phyloP scores from a whole-genome alignment of 2,888 invertebrate genomes.

The Scaptomyza parva region DNA sequence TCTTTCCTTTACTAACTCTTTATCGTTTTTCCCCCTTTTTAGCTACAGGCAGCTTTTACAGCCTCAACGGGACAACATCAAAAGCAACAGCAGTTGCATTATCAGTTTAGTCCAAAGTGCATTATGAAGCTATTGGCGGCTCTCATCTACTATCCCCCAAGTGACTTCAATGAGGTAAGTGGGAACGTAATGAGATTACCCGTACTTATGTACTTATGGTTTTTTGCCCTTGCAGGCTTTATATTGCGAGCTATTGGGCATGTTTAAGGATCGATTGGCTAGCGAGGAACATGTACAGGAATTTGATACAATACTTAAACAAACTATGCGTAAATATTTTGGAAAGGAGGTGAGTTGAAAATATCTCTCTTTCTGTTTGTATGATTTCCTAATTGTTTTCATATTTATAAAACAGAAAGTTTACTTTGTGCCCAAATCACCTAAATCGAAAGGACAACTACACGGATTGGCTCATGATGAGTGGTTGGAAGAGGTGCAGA shows the following conservation, averaged over 20 bases:
- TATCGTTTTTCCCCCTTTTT: conserved; percentile 5
- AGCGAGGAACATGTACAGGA: conserved; percentile 88
- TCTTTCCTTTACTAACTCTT: not conserved
- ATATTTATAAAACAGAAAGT: conserved; percentile 72
- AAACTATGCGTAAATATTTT: conserved; percentile 84
- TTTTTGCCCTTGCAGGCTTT: conserved; percentile 86
- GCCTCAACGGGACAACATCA: conserved; percentile 36
- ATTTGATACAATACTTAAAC: conserved; percentile 88
- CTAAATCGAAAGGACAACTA: conserved; percentile 74
- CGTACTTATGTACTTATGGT: conserved; percentile 6
- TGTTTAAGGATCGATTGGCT: conserved; percentile 91
- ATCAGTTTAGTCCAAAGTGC: conserved; percentile 84
- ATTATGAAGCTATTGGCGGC: conserved; percentile 82
- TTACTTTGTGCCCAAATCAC: conserved; percentile 82
- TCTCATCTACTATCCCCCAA: conserved; percentile 80
- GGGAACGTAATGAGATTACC: too few relatives aligned
- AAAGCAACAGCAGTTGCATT: conserved; percentile 73
- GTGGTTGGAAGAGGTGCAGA: conserved; percentile 88
- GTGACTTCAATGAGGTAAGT: conserved; percentile 82
- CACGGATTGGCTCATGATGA: conserved; percentile 86
- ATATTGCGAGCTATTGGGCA: conserved; percentile 90
- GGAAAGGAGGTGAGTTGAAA: conserved; percentile 77
- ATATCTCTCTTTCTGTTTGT: not conserved
- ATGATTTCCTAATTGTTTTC: conserved; percentile 1
- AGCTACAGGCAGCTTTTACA: conserved; percentile 82